Evolutionary conservation across 2,888 invertebrate genomes (phyloP).

Genomic region (Plagiodera versicolora): DNA sequence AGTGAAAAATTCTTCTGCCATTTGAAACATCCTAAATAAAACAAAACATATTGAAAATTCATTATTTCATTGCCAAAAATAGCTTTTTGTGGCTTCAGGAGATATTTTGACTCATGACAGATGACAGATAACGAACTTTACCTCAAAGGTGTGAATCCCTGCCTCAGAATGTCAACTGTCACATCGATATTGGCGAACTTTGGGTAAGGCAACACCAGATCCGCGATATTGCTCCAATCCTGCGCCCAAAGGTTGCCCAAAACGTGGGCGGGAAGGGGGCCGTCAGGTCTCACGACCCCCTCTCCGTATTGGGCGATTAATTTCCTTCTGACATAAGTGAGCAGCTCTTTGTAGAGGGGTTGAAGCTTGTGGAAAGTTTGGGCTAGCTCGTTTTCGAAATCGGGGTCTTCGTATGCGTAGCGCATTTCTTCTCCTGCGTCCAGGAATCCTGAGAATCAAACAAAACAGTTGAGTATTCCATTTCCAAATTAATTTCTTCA

Average conservation of each 20-base stretch:
- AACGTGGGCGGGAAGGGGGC: conserved; percentile 83
- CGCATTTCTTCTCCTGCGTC: conserved; percentile 84
- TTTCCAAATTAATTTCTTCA: too few relatives aligned
- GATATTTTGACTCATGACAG: too few relatives aligned
- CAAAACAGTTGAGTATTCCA: not conserved
- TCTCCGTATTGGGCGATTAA: conserved; percentile 56
- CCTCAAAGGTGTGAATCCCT: conserved; percentile 74
- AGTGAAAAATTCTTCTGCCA: conserved; percentile 81
- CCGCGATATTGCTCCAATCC: conserved; percentile 76
- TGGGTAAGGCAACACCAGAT: conserved; percentile 75
- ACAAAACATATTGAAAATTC: too few relatives aligned
- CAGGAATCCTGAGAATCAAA: conserved; percentile 62
- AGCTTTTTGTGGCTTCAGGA: too few relatives aligned
- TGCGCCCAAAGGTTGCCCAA: conserved; percentile 87
- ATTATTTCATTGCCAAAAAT: too few relatives aligned
- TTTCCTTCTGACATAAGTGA: conserved; percentile 77
- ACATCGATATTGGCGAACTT: conserved; percentile 72
- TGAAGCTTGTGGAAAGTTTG: conserved; percentile 66
- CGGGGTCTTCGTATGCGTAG: conserved; percentile 70
- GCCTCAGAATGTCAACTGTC: conserved; percentile 74
- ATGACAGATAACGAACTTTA: too few relatives aligned
- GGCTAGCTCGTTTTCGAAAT: conserved; percentile 62
- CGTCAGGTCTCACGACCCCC: conserved; percentile 60
- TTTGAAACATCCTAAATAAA: conserved; percentile 71
- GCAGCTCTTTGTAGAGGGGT: conserved; percentile 80